Conservation (phyloP, 2,113 vertebrate genomes). For the Glaucidium brasilianum region DNA sequence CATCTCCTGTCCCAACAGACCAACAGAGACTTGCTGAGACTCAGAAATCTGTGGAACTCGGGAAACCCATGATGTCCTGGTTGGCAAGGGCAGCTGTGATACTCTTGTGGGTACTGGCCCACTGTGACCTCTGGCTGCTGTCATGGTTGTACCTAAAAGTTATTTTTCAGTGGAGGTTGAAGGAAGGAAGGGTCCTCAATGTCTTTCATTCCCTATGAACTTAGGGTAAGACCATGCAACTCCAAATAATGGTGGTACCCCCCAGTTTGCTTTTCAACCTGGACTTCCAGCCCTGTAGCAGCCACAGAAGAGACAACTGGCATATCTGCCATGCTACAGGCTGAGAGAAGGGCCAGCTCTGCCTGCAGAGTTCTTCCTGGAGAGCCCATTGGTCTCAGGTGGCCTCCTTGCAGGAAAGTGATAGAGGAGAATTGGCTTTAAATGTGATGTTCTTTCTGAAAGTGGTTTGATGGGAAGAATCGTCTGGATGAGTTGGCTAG, state of each 20-base stretch:
- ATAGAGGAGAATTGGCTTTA: background rate
- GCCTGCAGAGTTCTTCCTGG: background rate
- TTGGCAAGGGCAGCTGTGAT: background rate
- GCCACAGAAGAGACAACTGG: background rate
- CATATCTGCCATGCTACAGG: background rate
- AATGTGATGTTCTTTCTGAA: background rate
- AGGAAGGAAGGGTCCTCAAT: background rate
- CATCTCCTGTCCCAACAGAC: background rate
- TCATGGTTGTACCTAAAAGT: no score
- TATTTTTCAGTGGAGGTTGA: background rate
- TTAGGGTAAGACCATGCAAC: background rate
- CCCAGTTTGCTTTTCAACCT: background rate
- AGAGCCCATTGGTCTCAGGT: background rate
- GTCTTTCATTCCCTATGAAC: accelerated
- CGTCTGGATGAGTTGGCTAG: background rate
- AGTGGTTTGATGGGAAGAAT: background rate
- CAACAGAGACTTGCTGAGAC: background rate
- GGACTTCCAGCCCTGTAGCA: background rate
- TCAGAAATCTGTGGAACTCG: background rate
- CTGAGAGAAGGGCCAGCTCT: background rate
- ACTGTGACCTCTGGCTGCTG: background rate
- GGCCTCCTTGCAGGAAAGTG: background rate
- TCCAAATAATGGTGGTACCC: background rate
- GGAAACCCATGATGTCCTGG: background rate
- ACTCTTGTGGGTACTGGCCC: background rate